Conservation (phyloP, 2,113 vertebrate species). For the Orientallactaga bullata region DNA sequence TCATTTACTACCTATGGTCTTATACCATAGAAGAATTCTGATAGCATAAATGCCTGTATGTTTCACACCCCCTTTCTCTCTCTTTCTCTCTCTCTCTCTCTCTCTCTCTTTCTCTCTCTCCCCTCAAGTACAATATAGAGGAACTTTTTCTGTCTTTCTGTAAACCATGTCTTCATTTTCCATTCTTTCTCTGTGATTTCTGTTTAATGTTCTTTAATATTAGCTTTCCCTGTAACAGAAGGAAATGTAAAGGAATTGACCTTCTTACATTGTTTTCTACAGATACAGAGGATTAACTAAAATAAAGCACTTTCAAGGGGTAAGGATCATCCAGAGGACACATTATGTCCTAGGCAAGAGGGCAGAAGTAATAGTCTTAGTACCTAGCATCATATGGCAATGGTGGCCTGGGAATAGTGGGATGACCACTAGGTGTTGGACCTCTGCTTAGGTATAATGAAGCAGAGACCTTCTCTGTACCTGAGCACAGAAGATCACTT, state of each 20-base stretch:
- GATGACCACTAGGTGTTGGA: not conserved
- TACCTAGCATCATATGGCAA: not conserved
- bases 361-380: not conserved
- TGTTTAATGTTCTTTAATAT: conserved; percentile 22
- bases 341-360: not conserved
- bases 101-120: too few relatives aligned
- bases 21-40: not conserved
- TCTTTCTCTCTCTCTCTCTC: too few relatives aligned
- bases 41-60: not conserved
- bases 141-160: conserved; percentile 14
- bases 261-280: conserved; percentile 47
- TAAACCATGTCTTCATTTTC: not conserved
- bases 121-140: not conserved
- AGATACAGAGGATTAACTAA: conserved; percentile 42
- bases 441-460: conserved; percentile 27
- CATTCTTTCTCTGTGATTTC: conserved; percentile 43
- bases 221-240: conserved; percentile 52
- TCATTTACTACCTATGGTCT: conserved; percentile 29
- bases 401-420: not conserved
- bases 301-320: conserved; percentile 14
- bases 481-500: not conserved
- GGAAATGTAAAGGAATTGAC: conserved; percentile 41
- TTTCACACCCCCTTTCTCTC: too few relatives aligned
- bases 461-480: not conserved
- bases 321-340: conserved; percentile 35